These are phyloP conservation scores for Seriola dumerili DNA, from an alignment of 2,113 vertebrate genomes.

Conservation along the genomic window DNA sequence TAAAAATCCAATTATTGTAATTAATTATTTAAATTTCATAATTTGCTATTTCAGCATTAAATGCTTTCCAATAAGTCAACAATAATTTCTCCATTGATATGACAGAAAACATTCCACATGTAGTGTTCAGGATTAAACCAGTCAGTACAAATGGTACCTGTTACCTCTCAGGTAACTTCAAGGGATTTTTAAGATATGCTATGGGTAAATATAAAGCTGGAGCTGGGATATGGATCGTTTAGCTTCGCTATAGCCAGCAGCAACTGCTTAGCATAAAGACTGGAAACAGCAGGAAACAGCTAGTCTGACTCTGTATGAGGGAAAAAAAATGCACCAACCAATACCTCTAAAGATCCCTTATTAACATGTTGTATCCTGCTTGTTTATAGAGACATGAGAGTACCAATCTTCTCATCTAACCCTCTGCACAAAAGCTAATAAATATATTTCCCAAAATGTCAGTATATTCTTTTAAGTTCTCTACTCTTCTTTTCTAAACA, in stretches of 20 bases:
- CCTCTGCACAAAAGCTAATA: no score
- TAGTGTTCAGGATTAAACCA: background rate
- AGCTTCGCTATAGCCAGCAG: no score
- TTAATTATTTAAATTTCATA: slow-evolving; percentile 21
- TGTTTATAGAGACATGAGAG: background rate
- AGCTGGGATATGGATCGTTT: no score
- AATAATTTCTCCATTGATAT: background rate
- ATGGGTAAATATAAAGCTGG: background rate
- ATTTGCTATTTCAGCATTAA: background rate
- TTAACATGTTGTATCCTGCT: background rate
- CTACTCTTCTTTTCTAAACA: background rate
- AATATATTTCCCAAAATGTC: background rate
- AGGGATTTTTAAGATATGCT: background rate
- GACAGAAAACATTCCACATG: background rate
- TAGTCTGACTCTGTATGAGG: background rate
- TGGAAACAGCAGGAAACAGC: background rate
- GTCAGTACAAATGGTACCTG: background rate
- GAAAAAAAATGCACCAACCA: background rate
- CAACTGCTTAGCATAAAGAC: background rate
- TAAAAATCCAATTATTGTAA: slow-evolving; percentile 26
- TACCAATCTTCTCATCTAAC: background rate
- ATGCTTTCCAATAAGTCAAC: slow-evolving; percentile 14
- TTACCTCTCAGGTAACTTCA: no score
- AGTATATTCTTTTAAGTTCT: background rate
- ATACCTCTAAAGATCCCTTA: background rate